Evolutionary conservation across 2,113 vertebrate genomes (phyloP).

Genomic region (Neopipo cinnamomea): DNA sequence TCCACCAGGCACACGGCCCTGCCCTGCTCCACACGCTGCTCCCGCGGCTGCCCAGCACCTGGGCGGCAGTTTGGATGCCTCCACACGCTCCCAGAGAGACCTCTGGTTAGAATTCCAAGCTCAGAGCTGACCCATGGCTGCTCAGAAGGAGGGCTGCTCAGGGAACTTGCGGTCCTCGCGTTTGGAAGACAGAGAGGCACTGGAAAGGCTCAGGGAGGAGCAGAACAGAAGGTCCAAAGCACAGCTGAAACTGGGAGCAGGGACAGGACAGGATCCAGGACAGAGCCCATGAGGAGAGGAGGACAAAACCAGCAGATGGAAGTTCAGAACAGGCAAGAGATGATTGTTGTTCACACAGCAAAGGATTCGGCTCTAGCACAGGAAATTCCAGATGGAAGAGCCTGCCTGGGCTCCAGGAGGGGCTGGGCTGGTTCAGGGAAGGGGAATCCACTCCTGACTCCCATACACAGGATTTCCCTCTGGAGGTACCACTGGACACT

Average conservation of each 20-base stretch:
- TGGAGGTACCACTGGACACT: fast-evolving
- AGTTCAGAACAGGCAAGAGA: background rate
- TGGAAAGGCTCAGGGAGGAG: background rate
- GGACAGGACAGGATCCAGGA: background rate
- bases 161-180: background rate
- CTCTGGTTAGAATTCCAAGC: background rate
- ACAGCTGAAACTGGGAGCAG: no score
- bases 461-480: no score
- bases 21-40: fast-evolving
- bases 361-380: background rate
- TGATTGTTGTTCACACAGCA: background rate
- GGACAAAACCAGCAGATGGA: background rate
- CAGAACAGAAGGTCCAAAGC: background rate
- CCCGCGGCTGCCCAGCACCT: background rate
- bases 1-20: background rate
- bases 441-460: background rate
- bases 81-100: background rate
- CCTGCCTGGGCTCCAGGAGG: no score
- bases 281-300: background rate
- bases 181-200: background rate
- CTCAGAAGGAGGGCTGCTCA: background rate
- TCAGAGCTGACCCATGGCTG: background rate
- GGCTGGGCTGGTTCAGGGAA: background rate
- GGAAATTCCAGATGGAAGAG: background rate
- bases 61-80: background rate